Evolutionary conservation across 2,888 invertebrate species (phyloP).

Genomic region (Drosophila recens): DNA sequence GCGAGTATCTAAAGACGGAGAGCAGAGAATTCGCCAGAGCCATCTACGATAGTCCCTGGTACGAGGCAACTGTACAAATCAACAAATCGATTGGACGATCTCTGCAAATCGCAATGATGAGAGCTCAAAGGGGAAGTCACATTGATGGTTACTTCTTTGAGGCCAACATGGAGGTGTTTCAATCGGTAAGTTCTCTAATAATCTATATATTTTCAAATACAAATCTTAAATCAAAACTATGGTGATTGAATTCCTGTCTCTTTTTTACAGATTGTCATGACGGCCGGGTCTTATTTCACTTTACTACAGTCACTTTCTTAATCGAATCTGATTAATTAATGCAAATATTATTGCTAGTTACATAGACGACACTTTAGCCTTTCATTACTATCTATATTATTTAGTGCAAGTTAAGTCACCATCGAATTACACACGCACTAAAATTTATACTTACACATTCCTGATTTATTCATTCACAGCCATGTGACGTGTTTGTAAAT

Average conservation of each 20-base stretch:
- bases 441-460: background rate
- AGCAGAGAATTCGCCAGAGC: slow-evolving; percentile 49
- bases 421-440: background rate
- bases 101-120: slow-evolving; percentile 52
- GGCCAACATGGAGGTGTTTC: slow-evolving; percentile 61
- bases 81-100: slow-evolving; percentile 16
- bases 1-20: slow-evolving; percentile 51
- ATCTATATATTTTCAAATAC: too few species aligned
- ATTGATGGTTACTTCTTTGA: slow-evolving; percentile 61
- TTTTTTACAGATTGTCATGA: slow-evolving; percentile 46
- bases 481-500: background rate
- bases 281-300: slow-evolving; percentile 62
- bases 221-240: background rate
- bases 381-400: background rate
- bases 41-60: slow-evolving; percentile 59
- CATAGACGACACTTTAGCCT: background rate
- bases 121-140: slow-evolving; percentile 48
- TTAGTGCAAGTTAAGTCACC: background rate
- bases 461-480: background rate
- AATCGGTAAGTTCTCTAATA: slow-evolving; percentile 41
- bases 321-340: background rate
- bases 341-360: background rate
- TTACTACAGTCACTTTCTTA: slow-evolving; percentile 58
- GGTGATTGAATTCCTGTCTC: background rate
- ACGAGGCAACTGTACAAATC: slow-evolving; percentile 12